phyloP scores from a whole-genome alignment of 2,888 invertebrate genomes.

The Poecilus cupreus region DNA sequence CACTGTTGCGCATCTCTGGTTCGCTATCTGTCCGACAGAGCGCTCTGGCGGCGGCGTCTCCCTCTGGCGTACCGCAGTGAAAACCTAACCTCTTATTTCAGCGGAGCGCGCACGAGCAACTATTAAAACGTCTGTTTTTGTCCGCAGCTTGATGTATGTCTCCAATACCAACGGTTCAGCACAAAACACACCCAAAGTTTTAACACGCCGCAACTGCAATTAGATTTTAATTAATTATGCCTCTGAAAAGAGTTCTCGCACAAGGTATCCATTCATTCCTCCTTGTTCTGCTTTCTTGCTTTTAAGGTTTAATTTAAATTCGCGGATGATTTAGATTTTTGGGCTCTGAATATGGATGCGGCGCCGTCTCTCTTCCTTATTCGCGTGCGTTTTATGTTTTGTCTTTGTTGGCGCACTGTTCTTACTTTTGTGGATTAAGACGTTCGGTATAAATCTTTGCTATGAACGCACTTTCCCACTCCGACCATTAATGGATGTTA shows the following conservation, averaged over 20 bases:
- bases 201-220: conserved; percentile 71
- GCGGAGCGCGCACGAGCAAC: conserved; percentile 38
- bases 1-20: conserved; percentile 44
- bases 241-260: conserved; percentile 67
- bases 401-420: conserved; percentile 7
- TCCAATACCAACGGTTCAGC: conserved; percentile 69
- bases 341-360: conserved; percentile 56
- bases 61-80: not conserved
- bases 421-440: conserved; percentile 47
- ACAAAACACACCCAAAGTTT: conserved; percentile 71
- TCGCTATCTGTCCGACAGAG: conserved; percentile 42
- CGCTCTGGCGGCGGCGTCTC: not conserved
- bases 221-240: conserved; percentile 74
- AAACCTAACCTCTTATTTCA: conserved; percentile 47
- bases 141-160: conserved; percentile 72
- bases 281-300: conserved; percentile 45
- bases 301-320: conserved; percentile 59
- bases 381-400: conserved; percentile 32
- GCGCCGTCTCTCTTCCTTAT: not conserved
- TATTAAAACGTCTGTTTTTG: conserved; percentile 70
- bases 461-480: not conserved
- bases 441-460: conserved; percentile 53
- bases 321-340: conserved; percentile 58
- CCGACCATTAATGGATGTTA: conserved; percentile 23
- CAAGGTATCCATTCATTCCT: conserved; percentile 43